phyloP scores from a whole-genome alignment of 1,140 invertebrate species.

The Planococcus citri region DNA sequence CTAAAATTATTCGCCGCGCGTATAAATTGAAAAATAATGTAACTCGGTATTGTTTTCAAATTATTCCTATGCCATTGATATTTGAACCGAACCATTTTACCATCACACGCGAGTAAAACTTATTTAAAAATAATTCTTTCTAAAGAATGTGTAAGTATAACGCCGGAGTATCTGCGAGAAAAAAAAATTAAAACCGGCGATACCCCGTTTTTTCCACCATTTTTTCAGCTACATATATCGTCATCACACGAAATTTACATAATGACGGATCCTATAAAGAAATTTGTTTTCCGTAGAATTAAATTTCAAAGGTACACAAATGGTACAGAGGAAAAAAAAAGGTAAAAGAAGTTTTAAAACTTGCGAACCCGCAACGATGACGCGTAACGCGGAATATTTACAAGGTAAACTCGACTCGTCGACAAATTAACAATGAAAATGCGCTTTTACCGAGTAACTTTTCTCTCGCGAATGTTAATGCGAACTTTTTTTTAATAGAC shows the following conservation, averaged over 20 bases:
- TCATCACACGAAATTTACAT: neutral
- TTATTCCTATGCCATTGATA: neutral
- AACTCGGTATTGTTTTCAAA: neutral
- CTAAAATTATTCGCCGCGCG: neutral
- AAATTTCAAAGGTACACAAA: neutral
- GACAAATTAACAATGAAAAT: constrained; percentile 4
- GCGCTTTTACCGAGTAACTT: neutral
- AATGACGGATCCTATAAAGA: neutral
- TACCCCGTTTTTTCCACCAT: neutral
- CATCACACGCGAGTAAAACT: neutral
- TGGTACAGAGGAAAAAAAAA: neutral
- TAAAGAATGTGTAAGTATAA: neutral
- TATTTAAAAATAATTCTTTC: neutral
- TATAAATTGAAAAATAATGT: neutral
- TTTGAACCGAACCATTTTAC: neutral
- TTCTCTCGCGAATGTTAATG: neutral
- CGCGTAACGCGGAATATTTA: neutral
- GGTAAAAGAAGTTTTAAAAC: neutral
- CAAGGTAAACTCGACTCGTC: neutral
- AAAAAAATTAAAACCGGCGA: neutral
- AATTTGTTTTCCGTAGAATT: neutral
- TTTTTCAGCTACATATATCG: neutral
- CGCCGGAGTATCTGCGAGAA: neutral
- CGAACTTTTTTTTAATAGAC: neutral
- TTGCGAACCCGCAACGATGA: neutral